Percentiles rank a stretch among this genome's conserved stretches.
Evolutionary conservation across 2,888 invertebrate genomes (phyloP).

Genomic region (Theretra japonica): DNA sequence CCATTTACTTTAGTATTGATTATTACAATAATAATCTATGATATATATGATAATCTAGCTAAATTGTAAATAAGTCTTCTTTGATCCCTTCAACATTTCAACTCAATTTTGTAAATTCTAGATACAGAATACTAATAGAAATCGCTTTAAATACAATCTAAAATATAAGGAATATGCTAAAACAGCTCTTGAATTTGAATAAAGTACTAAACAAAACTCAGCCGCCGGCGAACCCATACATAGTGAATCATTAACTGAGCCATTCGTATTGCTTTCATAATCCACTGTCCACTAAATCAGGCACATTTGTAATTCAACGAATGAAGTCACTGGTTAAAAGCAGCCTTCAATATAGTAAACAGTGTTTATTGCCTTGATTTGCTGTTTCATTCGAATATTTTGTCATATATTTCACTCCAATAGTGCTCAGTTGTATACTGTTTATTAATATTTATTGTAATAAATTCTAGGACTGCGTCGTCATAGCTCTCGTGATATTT

Average conservation of each 20-base stretch:
- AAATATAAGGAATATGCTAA: neutral
- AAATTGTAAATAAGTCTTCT: too few species aligned
- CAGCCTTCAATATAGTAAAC: constrained; percentile 36
- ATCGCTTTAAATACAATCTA: neutral
- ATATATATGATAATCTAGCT: too few species aligned
- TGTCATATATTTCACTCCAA: too few species aligned
- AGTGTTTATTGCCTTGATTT: neutral
- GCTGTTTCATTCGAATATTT: neutral
- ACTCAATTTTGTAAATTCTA: neutral
- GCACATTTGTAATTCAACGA: constrained; percentile 23
- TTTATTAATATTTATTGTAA: too few species aligned
- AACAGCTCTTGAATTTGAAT: constrained; percentile 14
- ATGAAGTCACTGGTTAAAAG: constrained; percentile 27
- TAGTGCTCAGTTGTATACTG: too few species aligned
- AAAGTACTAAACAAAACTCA: constrained; percentile 8
- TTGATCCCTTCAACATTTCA: too few species aligned
- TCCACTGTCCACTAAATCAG: constrained; percentile 27
- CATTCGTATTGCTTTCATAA: constrained; percentile 24
- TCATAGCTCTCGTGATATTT: too few species aligned
- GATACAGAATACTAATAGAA: neutral
- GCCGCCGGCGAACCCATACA: constrained; percentile 33
- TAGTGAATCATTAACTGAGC: constrained; percentile 25
- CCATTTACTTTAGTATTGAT: too few species aligned
- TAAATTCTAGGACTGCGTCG: too few species aligned
- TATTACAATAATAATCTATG: too few species aligned